A percentile compares a stretch with the other conserved stretches of the same genome.
These are phyloP conservation scores for Maccullochella peelii DNA, from an alignment of 2,113 vertebrate genomes.

Conservation along the genomic window DNA sequence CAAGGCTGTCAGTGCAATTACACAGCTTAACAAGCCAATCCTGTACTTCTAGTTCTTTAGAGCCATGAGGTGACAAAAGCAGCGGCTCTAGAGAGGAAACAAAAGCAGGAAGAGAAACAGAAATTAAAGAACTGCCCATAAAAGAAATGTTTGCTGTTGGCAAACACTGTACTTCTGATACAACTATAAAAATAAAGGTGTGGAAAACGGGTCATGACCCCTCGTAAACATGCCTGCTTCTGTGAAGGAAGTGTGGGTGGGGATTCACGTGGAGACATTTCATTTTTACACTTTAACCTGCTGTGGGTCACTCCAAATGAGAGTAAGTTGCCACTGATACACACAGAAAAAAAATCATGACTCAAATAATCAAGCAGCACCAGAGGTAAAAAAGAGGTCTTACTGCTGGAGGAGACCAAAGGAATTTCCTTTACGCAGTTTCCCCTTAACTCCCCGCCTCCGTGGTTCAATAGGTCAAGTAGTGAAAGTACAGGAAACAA, in stretches of 20 bases:
- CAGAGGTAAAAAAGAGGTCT: not conserved
- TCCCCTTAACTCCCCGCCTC: conserved; percentile 11
- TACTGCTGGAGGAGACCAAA: not conserved
- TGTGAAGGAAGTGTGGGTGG: not conserved
- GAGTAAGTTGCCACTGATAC: not conserved
- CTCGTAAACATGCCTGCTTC: not conserved
- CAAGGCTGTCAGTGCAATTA: not conserved
- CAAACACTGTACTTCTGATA: not conserved
- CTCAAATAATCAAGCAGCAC: not conserved
- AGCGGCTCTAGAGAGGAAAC: not conserved
- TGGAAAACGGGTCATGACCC: not conserved
- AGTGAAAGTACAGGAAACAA: not conserved
- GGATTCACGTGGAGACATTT: not conserved
- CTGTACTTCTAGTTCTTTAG: conserved; percentile 64
- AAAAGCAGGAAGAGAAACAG: not conserved
- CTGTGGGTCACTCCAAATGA: not conserved
- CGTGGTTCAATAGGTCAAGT: not conserved
- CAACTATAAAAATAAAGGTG: not conserved
- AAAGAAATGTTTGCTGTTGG: not conserved
- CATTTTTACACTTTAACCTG: not conserved
- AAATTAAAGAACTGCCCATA: not conserved
- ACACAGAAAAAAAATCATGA: too few species aligned
- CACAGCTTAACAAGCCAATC: conserved; percentile 25
- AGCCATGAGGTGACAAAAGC: not conserved
- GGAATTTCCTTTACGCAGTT: conserved; percentile 9